Conservation (phyloP, 1,140 invertebrate species). For the Arion vulgaris region DNA sequence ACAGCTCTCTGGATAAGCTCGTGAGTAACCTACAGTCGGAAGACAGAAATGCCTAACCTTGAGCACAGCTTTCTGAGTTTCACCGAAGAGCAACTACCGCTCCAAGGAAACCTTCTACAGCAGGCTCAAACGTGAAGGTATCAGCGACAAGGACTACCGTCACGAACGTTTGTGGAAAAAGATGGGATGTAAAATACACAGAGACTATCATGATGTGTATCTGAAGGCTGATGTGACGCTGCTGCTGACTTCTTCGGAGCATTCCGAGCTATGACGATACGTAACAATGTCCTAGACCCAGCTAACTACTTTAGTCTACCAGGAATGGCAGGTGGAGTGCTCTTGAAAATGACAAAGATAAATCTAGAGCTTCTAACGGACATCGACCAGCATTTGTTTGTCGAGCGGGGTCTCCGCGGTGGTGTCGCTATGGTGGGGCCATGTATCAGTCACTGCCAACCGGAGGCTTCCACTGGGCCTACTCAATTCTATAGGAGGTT, state of each 20-base stretch:
- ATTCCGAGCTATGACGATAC: background rate
- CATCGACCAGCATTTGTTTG: background rate
- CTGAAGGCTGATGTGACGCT: background rate
- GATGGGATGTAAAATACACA: background rate
- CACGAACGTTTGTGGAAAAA: background rate
- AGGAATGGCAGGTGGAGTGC: background rate
- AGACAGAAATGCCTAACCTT: background rate
- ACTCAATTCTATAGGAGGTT: background rate
- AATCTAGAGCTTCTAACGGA: constrained; percentile 1
- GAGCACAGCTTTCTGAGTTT: background rate
- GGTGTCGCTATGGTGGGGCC: background rate
- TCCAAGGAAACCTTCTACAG: background rate
- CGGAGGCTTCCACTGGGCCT: background rate
- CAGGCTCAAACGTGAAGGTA: background rate
- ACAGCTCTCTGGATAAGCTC: background rate
- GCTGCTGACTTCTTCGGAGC: background rate
- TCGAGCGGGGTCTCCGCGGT: background rate
- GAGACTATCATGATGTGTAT: background rate
- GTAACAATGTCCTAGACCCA: background rate
- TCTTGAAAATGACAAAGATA: background rate
- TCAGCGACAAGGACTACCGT: background rate
- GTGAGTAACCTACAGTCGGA: background rate
- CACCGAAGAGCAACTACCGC: background rate
- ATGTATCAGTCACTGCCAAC: background rate
- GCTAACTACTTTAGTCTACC: background rate